Conservation (phyloP, 2,113 vertebrate species). For the Galbula dea region DNA sequence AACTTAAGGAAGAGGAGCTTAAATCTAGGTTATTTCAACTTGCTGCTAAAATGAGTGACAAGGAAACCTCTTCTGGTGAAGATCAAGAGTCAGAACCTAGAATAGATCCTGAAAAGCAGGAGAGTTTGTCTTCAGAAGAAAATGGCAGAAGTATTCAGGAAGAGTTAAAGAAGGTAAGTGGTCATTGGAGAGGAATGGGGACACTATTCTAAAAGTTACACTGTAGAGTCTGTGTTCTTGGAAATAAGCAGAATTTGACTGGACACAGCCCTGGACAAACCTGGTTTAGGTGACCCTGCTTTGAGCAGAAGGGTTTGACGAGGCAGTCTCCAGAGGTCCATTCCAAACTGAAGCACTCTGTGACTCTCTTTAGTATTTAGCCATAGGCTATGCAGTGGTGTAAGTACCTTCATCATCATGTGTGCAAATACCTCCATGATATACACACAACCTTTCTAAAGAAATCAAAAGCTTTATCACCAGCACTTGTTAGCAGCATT, state of each 20-base stretch:
- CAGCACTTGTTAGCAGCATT: neutral
- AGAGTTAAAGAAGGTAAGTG: constrained; percentile 75
- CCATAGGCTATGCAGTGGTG: neutral
- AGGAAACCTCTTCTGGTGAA: constrained; percentile 84
- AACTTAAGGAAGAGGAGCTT: constrained; percentile 72
- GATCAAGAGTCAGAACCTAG: constrained; percentile 71
- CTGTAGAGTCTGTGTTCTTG: neutral
- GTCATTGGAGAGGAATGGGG: neutral
- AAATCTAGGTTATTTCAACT: constrained; percentile 78
- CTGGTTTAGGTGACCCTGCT: neutral
- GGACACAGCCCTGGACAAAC: neutral
- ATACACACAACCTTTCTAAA: neutral
- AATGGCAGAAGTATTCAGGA: constrained; percentile 70
- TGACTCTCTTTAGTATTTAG: neutral
- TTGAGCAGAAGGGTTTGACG: neutral
- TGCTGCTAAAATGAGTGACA: constrained; percentile 79
- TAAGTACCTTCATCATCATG: neutral
- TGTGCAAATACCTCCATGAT: neutral
- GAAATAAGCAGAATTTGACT: neutral
- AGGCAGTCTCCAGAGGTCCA: neutral
- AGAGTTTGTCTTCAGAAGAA: constrained; percentile 68
- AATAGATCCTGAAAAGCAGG: constrained; percentile 63
- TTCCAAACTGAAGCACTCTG: neutral
- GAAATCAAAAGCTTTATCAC: neutral
- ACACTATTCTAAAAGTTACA: neutral